A percentile compares a stretch with the other conserved stretches of the same genome.
phyloP scores from a whole-genome alignment of 2,113 vertebrate species.

The Chauna torquata region DNA sequence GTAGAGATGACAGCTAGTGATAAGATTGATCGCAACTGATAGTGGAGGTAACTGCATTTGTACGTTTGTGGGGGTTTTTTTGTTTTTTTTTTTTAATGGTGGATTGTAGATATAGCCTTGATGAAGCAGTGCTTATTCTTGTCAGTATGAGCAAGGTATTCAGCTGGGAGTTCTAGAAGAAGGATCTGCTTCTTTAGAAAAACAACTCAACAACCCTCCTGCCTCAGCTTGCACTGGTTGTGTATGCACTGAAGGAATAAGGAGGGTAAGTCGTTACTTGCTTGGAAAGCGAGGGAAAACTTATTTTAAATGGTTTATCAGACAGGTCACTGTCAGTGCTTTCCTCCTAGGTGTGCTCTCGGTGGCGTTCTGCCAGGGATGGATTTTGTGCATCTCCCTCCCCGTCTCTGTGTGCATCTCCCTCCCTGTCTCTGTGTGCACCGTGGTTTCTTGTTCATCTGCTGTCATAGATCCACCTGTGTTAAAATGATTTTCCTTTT shows the following conservation, averaged over 20 bases:
- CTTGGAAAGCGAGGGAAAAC: neutral
- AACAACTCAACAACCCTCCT: neutral
- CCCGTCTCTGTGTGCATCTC: neutral
- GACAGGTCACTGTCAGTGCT: neutral
- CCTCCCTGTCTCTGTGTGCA: neutral
- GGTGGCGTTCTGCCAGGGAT: neutral
- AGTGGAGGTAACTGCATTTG: neutral
- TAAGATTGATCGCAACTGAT: neutral
- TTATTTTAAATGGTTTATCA: neutral
- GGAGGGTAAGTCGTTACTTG: constrained; percentile 25
- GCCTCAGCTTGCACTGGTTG: neutral
- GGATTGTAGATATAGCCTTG: neutral
- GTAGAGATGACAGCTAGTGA: neutral
- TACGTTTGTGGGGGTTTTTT: neutral
- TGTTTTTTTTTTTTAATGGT: neutral
- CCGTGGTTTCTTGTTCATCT: neutral
- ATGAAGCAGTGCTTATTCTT: neutral
- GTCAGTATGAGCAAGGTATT: neutral
- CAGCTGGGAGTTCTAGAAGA: neutral
- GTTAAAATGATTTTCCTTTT: neutral
- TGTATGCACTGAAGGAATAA: neutral
- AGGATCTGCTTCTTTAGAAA: neutral
- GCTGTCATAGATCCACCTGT: neutral
- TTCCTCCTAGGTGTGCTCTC: neutral
- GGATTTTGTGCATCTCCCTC: neutral